A percentile compares a stretch with the other conserved stretches of the same genome.
Conservation (phyloP, 2,113 vertebrate species). For the Perccottus glenii region DNA sequence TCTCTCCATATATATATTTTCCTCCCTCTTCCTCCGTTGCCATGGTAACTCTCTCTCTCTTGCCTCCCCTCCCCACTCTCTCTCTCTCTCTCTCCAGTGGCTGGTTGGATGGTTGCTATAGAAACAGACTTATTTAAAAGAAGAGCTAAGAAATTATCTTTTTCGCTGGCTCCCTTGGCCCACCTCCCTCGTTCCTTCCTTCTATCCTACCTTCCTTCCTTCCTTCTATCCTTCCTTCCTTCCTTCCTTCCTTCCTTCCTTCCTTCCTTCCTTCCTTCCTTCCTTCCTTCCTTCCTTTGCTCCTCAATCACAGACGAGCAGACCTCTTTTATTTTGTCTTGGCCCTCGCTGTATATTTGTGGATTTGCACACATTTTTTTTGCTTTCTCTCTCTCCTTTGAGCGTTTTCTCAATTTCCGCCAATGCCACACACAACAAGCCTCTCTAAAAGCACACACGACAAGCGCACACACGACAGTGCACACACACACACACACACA, state of each 20-base stretch:
- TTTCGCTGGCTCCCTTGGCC: conserved; percentile 47
- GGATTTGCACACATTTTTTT: conserved; percentile 21
- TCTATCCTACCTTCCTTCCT: background rate
- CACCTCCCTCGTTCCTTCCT: conserved; percentile 8
- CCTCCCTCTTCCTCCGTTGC: conserved; percentile 68
- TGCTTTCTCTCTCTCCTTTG: conserved; percentile 6
- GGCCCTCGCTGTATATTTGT: conserved; percentile 26
- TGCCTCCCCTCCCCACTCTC: conserved; percentile 32
- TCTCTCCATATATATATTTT: conserved; percentile 44
- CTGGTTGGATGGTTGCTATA: conserved; percentile 79
- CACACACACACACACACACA: background rate
- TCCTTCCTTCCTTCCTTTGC: background rate
- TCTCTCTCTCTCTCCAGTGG: conserved; percentile 42
- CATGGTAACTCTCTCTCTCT: conserved; percentile 67
- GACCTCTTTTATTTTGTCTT: conserved; percentile 53
- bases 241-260: background rate
- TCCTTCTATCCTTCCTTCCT: background rate
- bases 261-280: conserved; percentile 1
- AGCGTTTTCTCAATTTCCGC: conserved; percentile 5
- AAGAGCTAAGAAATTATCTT: conserved; percentile 78
- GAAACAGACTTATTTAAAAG: conserved; percentile 81
- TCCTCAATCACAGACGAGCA: conserved; percentile 45
- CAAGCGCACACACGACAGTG: background rate
- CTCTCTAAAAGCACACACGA: background rate
- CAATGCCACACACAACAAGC: background rate